Evolutionary conservation across 2,797 vertebrate species (phyloP).

Genomic region (Enteromius trimaculatus): DNA sequence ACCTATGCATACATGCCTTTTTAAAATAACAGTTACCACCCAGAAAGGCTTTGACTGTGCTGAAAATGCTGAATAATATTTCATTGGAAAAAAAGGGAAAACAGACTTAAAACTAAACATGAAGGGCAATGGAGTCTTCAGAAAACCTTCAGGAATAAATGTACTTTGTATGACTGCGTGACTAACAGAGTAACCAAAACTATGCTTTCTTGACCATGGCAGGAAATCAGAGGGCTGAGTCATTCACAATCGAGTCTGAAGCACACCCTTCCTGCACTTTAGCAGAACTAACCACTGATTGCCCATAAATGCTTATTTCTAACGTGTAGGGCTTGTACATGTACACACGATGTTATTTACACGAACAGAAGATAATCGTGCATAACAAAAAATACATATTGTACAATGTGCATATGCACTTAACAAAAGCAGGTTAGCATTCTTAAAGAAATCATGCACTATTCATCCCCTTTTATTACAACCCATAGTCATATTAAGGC

Average conservation of each 20-base stretch:
- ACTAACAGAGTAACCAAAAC: slow-evolving; percentile 20
- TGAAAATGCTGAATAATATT: background rate
- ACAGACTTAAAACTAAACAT: background rate
- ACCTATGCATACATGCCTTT: background rate
- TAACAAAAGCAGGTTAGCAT: background rate
- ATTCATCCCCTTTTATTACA: background rate
- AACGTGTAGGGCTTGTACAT: background rate
- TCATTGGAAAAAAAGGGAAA: background rate
- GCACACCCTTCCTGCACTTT: slow-evolving; percentile 51
- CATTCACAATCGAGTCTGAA: slow-evolving; percentile 35
- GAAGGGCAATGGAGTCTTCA: background rate
- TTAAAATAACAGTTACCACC: slow-evolving; percentile 14
- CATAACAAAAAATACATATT: background rate
- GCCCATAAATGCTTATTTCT: background rate
- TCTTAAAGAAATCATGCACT: background rate
- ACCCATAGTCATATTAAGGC: background rate
- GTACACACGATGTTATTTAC: background rate
- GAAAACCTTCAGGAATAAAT: slow-evolving; percentile 5
- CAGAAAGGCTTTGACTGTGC: background rate
- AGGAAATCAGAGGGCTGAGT: slow-evolving; percentile 57
- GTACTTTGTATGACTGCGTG: background rate
- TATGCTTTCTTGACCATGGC: slow-evolving; percentile 29
- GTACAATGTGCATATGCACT: background rate
- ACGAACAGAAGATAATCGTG: background rate
- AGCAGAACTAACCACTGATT: slow-evolving; percentile 4